A percentile compares a stretch with the other conserved stretches of the same genome.
phyloP scores from a whole-genome alignment of 2,888 invertebrate genomes.

The Orgyia antiqua region DNA sequence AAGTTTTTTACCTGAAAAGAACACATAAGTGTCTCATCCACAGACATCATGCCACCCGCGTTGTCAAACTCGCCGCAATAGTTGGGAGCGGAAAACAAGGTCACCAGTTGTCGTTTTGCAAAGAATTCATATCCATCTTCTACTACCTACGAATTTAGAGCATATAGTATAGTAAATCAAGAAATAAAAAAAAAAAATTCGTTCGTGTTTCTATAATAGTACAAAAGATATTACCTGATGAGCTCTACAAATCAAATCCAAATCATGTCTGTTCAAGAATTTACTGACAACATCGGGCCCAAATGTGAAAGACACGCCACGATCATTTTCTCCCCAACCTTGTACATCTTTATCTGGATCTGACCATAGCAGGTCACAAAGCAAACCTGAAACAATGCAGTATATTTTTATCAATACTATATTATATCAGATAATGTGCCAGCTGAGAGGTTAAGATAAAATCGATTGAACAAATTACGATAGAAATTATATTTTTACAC shows the following conservation, averaged over 20 bases:
- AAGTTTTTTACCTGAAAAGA: conserved; percentile 92
- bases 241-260: conserved; percentile 98
- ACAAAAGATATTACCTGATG: conserved; percentile 84
- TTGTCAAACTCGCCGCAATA: conserved; percentile 99
- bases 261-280: conserved; percentile 96
- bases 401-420: too few relatives aligned
- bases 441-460: too few relatives aligned
- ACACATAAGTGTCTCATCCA: conserved; percentile 99
- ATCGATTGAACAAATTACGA: too few relatives aligned
- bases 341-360: conserved; percentile 97
- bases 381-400: conserved; percentile 80
- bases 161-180: conserved; percentile 11
- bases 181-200: background rate
- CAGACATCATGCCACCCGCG: conserved; percentile 99
- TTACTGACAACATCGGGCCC: conserved; percentile 98
- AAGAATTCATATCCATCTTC: conserved; percentile 99
- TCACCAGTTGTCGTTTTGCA: conserved; percentile 98
- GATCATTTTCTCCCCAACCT: conserved; percentile 98
- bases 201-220: too few relatives aligned
- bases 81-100: conserved; percentile 98
- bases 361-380: conserved; percentile 98
- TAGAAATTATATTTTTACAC: too few relatives aligned
- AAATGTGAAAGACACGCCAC: conserved; percentile 98
- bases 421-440: too few relatives aligned
- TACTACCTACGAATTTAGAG: conserved; percentile 93